Base-by-base conservation (phyloP, 1,140 invertebrate species). In the Globodera rostochiensis region DNA sequence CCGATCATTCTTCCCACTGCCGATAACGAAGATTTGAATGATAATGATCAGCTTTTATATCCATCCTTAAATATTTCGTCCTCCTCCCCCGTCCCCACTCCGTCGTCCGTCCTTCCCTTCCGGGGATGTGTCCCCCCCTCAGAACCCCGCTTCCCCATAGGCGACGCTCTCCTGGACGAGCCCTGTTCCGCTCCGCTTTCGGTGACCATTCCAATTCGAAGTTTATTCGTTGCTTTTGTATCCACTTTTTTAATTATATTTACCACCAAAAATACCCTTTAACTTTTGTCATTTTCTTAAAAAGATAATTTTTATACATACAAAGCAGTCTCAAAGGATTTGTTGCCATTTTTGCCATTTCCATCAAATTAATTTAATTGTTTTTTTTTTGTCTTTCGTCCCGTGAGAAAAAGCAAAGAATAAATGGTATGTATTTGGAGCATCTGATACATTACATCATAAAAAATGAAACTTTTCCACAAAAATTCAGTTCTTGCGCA, bases 111-210 rank as follows among this genome's bases (percentile, higher is more conserved):
- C 36, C 36, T 49, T 19, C 15, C 47, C 19, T 73, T 73, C 71
- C 71, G 11, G 13, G 71, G 53, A 11, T 50, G 53, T 57, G 5
- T 73, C 5, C 71, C 47, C 1, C 47, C 74, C 57, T 21, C 74
- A 45, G 74, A 36, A 21, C 36, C 36, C 11, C 11, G 3, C n/a
- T 49, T 70, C 74, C 57, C 74, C 74, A 46, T 45, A 19, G 53
- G 46, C 36, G 83, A 84, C 67, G n/a, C 67, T 13, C 82, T 80
- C 47, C 75, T 84, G 15, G 83, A 77, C 15, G 83, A 84, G 64
- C 83, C 83, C 6, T 84, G 84, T 79, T 36, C 81, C 36, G 53
- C 83, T 15, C 45, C 57, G 19, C 13, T 6, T 64, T 64, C 57
- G 57, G 57, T 64, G 57, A 64, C 19, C 57, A 64, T 64, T 64